Percentiles rank a stretch among this genome's conserved stretches.
phyloP scores from a whole-genome alignment of 1,140 invertebrate species.

The Pseudomyrmex dendroicus region DNA sequence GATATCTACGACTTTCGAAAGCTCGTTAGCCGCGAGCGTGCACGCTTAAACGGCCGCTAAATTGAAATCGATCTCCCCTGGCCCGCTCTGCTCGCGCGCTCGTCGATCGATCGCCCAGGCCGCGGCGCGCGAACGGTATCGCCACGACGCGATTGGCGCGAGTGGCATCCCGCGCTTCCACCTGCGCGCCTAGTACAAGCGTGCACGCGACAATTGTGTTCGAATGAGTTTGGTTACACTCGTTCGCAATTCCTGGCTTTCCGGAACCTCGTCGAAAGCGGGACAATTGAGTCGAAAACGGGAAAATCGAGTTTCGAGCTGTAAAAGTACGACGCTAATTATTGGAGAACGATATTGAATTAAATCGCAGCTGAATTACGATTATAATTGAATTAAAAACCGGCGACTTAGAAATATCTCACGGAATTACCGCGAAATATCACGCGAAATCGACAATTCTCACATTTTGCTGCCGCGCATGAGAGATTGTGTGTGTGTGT shows the following conservation, averaged over 20 bases:
- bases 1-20: constrained; percentile 84
- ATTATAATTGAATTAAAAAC: background rate
- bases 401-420: too few relatives aligned
- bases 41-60: constrained; percentile 83
- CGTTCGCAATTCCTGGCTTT: constrained; percentile 12
- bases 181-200: constrained; percentile 64
- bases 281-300: background rate
- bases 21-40: constrained; percentile 83
- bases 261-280: background rate
- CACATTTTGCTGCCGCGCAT: background rate
- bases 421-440: too few relatives aligned
- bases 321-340: background rate
- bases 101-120: constrained; percentile 71
- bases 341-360: background rate
- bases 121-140: constrained; percentile 34
- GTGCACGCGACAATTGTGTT: constrained; percentile 69
- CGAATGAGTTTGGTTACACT: constrained; percentile 34
- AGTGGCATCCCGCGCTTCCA: constrained; percentile 51
- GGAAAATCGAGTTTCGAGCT: constrained; percentile 2
- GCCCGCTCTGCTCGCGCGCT: constrained; percentile 25
- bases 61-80: constrained; percentile 84
- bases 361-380: background rate
- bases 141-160: constrained; percentile 52
- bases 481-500: background rate
- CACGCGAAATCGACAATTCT: background rate